Percentiles rank a stretch among this genome's conserved stretches.
phyloP scores from a whole-genome alignment of 2,113 vertebrate species.

The Lucifuga dentata region DNA sequence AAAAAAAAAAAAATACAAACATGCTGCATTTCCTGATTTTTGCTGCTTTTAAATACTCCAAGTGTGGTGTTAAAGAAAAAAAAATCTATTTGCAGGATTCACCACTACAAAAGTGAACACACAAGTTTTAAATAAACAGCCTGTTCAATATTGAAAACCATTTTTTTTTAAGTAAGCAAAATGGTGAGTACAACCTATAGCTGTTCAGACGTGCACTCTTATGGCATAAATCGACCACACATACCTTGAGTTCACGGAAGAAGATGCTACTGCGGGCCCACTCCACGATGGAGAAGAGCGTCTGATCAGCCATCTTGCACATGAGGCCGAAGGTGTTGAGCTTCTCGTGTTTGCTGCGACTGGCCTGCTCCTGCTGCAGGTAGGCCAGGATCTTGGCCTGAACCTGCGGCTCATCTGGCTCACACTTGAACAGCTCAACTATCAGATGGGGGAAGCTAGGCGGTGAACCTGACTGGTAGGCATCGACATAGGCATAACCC shows the following conservation, averaged over 20 bases:
- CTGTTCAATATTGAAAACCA: too few relatives aligned
- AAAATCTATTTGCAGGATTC: too few relatives aligned
- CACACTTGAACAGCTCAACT: constrained; percentile 96
- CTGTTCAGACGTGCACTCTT: too few relatives aligned
- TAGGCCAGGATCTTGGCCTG: constrained; percentile 95
- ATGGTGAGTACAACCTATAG: too few relatives aligned
- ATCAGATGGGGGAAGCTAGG: constrained; percentile 96
- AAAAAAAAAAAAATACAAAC: too few relatives aligned
- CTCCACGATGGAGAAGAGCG: constrained; percentile 98
- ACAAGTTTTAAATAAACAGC: too few relatives aligned
- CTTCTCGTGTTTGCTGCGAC: constrained; percentile 93
- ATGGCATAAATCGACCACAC: not conserved
- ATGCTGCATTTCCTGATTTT: too few relatives aligned
- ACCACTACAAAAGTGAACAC: too few relatives aligned
- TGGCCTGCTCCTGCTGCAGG: constrained; percentile 96
- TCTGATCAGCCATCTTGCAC: constrained; percentile 99
- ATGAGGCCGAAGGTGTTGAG: constrained; percentile 98
- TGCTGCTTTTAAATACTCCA: too few relatives aligned
- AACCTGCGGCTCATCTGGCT: constrained; percentile 95
- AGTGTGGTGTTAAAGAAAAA: too few relatives aligned
- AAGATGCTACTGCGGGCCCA: constrained; percentile 99
- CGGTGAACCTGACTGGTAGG: constrained; percentile 92
- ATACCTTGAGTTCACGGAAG: constrained; percentile 98
- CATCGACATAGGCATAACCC: constrained; percentile 95
- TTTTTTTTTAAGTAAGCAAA: too few relatives aligned